Conservation (phyloP, 2,113 vertebrate genomes). For the Zapus hudsonius region DNA sequence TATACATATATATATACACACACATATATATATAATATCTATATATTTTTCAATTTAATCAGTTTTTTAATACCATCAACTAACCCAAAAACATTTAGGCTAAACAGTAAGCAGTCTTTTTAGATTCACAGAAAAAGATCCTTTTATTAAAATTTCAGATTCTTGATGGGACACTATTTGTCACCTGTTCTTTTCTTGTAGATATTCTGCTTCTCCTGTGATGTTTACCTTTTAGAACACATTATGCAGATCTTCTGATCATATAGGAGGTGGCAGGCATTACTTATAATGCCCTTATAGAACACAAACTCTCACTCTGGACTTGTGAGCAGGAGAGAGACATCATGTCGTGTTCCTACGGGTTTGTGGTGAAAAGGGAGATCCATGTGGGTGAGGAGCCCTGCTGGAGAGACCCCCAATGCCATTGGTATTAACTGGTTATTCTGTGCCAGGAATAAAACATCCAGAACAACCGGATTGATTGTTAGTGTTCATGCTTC, state of each 20-base stretch:
- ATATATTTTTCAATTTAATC: constrained; percentile 73
- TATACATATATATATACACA: too few relatives aligned
- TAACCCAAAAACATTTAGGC: constrained; percentile 49
- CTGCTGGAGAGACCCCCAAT: neutral
- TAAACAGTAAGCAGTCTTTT: constrained; percentile 45
- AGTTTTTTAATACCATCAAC: constrained; percentile 68
- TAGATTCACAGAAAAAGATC: constrained; percentile 28
- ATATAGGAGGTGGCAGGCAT: neutral
- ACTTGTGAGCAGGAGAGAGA: neutral
- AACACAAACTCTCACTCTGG: neutral
- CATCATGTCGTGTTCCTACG: too few relatives aligned
- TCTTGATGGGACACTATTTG: neutral
- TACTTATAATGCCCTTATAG: too few relatives aligned
- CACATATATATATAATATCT: too few relatives aligned
- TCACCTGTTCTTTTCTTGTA: neutral
- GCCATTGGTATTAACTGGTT: neutral
- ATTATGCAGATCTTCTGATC: constrained; percentile 21
- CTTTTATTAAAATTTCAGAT: neutral
- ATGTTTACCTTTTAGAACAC: neutral
- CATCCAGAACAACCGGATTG: neutral
- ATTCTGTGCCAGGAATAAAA: neutral
- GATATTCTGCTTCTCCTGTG: neutral
- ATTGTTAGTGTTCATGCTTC: neutral
- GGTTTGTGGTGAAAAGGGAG: neutral
- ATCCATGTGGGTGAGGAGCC: neutral